phyloP scores from a whole-genome alignment of 2,113 vertebrate genomes.

The Tragelaphus strepsiceros region DNA sequence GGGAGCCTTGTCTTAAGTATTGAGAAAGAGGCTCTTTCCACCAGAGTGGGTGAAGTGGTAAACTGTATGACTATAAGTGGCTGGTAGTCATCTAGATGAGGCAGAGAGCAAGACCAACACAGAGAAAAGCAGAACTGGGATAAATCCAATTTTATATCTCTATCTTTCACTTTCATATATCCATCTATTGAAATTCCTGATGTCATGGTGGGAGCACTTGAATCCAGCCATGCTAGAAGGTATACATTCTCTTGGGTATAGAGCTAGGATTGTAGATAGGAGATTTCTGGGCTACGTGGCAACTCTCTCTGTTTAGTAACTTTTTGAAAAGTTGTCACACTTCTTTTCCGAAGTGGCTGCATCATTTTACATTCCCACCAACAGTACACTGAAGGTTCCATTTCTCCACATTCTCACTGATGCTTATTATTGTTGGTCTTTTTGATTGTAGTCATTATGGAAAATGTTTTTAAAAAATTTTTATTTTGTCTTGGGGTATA shows the following conservation, averaged over 20 bases:
- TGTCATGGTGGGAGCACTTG: not conserved
- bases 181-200: not conserved
- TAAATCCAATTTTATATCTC: not conserved
- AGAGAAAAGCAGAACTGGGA: not conserved
- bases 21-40: not conserved
- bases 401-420: not conserved
- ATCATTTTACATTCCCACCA: not conserved
- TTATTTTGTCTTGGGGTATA: not conserved
- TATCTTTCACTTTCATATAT: not conserved
- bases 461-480: not conserved
- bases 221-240: not conserved
- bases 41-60: not conserved
- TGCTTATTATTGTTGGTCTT: not conserved
- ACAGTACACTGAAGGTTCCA: not conserved
- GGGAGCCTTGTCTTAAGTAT: not conserved
- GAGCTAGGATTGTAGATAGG: not conserved
- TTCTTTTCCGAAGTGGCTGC: not conserved
- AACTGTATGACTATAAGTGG: not conserved
- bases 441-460: not conserved
- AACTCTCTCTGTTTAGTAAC: not conserved
- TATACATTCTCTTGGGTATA: not conserved
- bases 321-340: not conserved
- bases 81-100: not conserved
- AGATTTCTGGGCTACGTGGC: not conserved
- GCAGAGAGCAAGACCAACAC: not conserved